Percentiles rank a stretch among this genome's conserved stretches.
Evolutionary conservation across 2,888 invertebrate genomes (phyloP).

Genomic region (Platycheirus albimanus): DNA sequence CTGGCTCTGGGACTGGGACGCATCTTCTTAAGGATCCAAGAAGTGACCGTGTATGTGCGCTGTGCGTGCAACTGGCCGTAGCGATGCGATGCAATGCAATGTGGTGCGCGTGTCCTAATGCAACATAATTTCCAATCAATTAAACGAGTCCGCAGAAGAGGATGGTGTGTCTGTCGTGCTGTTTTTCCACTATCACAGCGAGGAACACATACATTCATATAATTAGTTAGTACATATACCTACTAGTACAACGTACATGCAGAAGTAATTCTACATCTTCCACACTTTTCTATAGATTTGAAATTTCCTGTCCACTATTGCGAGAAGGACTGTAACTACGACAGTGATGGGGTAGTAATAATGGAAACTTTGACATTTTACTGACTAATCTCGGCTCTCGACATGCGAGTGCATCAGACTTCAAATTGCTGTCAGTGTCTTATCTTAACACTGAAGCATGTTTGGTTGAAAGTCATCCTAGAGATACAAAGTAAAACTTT

Average conservation of each 20-base stretch:
- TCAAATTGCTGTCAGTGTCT: not conserved
- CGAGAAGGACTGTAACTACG: slow-evolving; percentile 13
- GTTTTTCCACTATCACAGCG: slow-evolving; percentile 10
- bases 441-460: too few relatives aligned
- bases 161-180: slow-evolving; percentile 39
- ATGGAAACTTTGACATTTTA: slow-evolving; percentile 46
- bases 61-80: slow-evolving; percentile 1
- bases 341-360: slow-evolving; percentile 47
- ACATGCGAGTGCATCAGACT: slow-evolving; percentile 3
- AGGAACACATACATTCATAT: too few relatives aligned
- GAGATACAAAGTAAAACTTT: not conserved
- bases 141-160: slow-evolving; percentile 54
- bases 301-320: slow-evolving; percentile 38
- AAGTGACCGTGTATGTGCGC: slow-evolving; percentile 19
- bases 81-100: slow-evolving; percentile 1
- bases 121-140: slow-evolving; percentile 68
- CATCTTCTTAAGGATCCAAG: slow-evolving; percentile 7
- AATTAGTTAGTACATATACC: too few relatives aligned
- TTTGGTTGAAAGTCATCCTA: too few relatives aligned
- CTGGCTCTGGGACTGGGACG: too few relatives aligned
- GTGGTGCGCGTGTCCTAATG: slow-evolving; percentile 61
- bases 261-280: too few relatives aligned
- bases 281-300: slow-evolving; percentile 33
- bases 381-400: slow-evolving; percentile 44
- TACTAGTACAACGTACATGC: too few relatives aligned